These are phyloP conservation scores for Raphicerus campestris DNA, from an alignment of 2,113 vertebrate genomes.

Conservation along the genomic window DNA sequence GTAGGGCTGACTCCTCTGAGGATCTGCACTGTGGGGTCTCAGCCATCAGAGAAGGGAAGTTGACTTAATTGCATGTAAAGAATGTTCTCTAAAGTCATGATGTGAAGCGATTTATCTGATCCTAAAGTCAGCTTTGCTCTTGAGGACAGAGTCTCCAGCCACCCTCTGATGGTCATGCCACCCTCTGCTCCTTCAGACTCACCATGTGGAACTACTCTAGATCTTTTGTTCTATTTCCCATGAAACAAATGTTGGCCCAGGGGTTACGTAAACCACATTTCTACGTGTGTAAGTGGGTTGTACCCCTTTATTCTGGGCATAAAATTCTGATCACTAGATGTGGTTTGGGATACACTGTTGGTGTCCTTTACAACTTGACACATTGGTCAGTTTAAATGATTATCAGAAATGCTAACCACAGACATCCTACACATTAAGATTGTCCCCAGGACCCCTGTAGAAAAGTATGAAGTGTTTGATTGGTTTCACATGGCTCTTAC, in stretches of 20 bases:
- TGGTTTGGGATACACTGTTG: background rate
- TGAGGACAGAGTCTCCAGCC: background rate
- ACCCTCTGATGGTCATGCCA: accelerated
- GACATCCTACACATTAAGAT: background rate
- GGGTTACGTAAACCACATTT: background rate
- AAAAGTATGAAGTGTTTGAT: background rate
- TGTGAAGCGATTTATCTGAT: background rate
- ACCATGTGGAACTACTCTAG: background rate
- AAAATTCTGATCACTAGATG: background rate
- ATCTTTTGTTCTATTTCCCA: background rate
- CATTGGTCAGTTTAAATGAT: background rate
- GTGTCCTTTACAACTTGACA: background rate
- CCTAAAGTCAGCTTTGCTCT: background rate
- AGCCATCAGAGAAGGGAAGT: background rate
- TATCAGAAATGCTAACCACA: background rate
- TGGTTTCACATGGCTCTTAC: background rate
- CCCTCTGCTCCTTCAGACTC: background rate
- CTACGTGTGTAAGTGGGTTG: background rate
- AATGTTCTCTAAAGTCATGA: background rate
- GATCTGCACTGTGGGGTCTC: background rate
- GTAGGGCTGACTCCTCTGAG: background rate
- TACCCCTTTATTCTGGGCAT: background rate
- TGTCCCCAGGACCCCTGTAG: background rate
- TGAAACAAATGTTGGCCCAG: background rate
- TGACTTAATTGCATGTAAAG: background rate